These are phyloP conservation scores for Eidolon helvum DNA, from an alignment of 2,113 vertebrate genomes.

Conservation along the genomic window DNA sequence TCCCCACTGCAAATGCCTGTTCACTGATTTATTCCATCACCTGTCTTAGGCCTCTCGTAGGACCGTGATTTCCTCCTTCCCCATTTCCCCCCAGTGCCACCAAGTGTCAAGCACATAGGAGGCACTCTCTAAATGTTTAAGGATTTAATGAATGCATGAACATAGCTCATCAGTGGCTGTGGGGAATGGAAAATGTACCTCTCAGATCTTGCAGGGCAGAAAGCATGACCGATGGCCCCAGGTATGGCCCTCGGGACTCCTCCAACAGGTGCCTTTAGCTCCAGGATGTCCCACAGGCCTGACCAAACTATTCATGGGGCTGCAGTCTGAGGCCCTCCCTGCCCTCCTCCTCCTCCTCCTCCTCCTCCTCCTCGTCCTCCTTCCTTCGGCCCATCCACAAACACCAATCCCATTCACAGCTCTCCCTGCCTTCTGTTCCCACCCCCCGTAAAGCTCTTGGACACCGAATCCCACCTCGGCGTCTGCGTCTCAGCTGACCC, in stretches of 20 bases:
- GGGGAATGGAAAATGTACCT: background rate
- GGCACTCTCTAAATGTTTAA: background rate
- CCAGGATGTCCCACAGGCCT: background rate
- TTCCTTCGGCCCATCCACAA: background rate
- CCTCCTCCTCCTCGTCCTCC: background rate
- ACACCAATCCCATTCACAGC: background rate
- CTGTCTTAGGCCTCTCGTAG: background rate
- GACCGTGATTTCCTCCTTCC: background rate
- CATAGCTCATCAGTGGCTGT: background rate
- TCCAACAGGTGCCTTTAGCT: background rate
- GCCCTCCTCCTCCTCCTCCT: background rate
- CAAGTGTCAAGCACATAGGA: background rate
- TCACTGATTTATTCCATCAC: background rate
- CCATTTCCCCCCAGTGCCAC: background rate
- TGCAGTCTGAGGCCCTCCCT: background rate
- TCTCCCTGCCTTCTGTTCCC: background rate
- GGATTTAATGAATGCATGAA: background rate
- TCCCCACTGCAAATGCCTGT: background rate
- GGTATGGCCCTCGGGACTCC: background rate
- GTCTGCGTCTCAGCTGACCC: background rate
- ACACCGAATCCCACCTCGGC: background rate
- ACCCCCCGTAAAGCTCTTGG: background rate
- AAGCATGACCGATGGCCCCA: fast-evolving
- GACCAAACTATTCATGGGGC: fast-evolving
- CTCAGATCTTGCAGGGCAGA: background rate